Evolutionary conservation across 1,140 invertebrate genomes (phyloP), one percentile per base, ranked within the genome.

Genomic region (Meloidogyne floridensis): DNA sequence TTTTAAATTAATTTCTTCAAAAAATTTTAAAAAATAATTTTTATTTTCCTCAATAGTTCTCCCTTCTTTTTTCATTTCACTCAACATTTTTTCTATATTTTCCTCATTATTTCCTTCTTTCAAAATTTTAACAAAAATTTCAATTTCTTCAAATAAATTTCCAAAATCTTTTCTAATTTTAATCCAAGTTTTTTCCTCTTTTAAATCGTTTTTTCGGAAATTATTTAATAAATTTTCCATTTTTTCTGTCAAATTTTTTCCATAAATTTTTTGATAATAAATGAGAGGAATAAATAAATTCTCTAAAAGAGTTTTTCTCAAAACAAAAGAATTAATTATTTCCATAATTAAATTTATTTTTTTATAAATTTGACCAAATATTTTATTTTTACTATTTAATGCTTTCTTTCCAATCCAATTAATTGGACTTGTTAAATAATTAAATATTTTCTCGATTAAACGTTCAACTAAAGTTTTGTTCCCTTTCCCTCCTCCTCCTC

Each of bases 11-110:
- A n/a, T 75, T 75, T 54, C 73, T 53, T 42, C 72, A 53, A n/a
- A 74, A 47, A 13, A 13, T 53, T 47, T 75, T 54, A 32, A 47
- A 47, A 47, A 54, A 75, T n/a, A 18, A 54, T 75, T 75, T 75
- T 75, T 54, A n/a, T 75, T 75, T 32, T 75, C 47, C 56, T 18
- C 73, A 43, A 32, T 15, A 75, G 10, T 47, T 43, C 5, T 75
- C 56, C n/a, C 32, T 20, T 75, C 42, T 53, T 32, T 54, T 75
- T 75, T 3, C 32, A 75, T 54, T 75, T 75, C 20, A 47, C 18
- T 75, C 32, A 54, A 75, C 73, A 53, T n/a, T n/a, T n/a, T n/a
- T n/a, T n/a, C n/a, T n/a, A n/a, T n/a, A n/a, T n/a, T 15, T 20
- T 54, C 32, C 32, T 42, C 20, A 8, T 32, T 53, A 54, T 47